Conservation (phyloP, 1,140 invertebrate species). For the Bombus breviceps region DNA sequence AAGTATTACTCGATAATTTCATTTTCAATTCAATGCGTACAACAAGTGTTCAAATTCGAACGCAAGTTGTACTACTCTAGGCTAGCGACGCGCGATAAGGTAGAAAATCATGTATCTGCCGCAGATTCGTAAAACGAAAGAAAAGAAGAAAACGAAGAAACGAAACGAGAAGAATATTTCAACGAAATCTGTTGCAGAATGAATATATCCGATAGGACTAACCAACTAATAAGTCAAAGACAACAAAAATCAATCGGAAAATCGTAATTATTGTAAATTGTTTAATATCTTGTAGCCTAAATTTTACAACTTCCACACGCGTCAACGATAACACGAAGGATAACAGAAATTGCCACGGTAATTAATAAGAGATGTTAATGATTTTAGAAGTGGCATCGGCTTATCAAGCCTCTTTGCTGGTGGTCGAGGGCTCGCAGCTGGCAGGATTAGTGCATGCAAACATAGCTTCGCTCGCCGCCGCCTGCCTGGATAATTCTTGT, state of each 20-base stretch:
- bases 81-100: constrained; percentile 8
- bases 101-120: constrained; percentile 1
- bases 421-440: constrained; percentile 92
- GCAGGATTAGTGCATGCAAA: constrained; percentile 92
- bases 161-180: background rate
- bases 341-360: rapidly evolving
- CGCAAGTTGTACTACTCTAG: background rate
- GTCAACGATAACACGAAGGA: background rate
- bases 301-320: background rate
- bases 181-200: background rate
- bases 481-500: constrained; percentile 89
- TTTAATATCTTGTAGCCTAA: background rate
- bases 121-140: background rate
- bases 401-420: constrained; percentile 91
- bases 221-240: background rate
- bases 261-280: too few relatives aligned
- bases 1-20: background rate
- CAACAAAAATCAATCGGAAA: background rate
- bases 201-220: too few relatives aligned
- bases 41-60: background rate
- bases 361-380: background rate
- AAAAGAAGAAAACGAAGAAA: background rate
- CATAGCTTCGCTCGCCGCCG: constrained; percentile 91
- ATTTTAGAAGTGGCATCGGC: constrained; percentile 90
- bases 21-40: background rate